phyloP scores from a whole-genome alignment of 2,797 vertebrate species.

The Pogoniulus pusillus region DNA sequence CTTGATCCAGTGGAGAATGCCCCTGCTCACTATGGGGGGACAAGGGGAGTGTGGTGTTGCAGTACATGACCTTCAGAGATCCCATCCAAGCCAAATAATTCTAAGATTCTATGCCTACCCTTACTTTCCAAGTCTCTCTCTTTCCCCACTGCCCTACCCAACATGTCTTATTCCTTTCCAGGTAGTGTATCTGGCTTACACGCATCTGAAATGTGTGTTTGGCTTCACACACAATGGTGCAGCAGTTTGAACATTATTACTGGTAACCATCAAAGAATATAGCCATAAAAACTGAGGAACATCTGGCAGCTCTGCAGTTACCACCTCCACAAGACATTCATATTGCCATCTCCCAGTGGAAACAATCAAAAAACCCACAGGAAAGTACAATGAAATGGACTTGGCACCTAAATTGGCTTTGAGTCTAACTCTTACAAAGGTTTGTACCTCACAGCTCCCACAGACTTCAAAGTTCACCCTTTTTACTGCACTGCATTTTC shows the following conservation, averaged over 20 bases:
- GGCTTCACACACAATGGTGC: background rate
- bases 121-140: background rate
- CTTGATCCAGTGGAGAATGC: no score
- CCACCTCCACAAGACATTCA: background rate
- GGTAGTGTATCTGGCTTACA: background rate
- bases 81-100: no score
- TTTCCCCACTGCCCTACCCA: background rate
- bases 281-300: background rate
- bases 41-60: no score
- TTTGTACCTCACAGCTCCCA: background rate
- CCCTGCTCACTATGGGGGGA: no score
- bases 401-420: background rate
- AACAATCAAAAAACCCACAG: background rate
- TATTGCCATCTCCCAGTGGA: background rate
- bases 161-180: background rate
- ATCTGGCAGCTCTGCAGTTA: background rate
- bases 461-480: background rate
- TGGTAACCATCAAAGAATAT: background rate
- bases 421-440: background rate
- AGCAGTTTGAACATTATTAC: background rate
- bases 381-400: background rate
- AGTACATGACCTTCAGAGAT: no score
- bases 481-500: background rate
- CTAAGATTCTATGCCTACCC: background rate
- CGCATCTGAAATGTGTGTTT: background rate